phyloP scores from a whole-genome alignment of 1,140 invertebrate genomes.

The Zaprionus camerounensis region DNA sequence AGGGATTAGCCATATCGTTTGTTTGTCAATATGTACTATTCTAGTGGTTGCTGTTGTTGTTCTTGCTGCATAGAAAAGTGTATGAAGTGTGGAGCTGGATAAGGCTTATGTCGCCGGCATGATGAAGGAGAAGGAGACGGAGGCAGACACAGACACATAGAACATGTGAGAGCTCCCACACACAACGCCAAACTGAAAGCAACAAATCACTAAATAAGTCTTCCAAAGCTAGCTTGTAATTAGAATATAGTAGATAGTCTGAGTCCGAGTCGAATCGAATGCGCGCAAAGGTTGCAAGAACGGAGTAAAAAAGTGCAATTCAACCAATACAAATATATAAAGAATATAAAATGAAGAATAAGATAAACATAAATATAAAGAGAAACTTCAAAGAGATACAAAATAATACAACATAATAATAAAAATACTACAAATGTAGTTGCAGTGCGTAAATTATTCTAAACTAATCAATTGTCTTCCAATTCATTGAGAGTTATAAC shows the following conservation, averaged over 20 bases:
- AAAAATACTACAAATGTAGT: constrained; percentile 1
- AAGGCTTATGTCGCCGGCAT: not conserved
- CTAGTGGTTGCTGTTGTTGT: constrained; percentile 62
- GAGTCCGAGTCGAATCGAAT: constrained; percentile 41
- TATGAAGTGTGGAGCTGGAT: constrained; percentile 26
- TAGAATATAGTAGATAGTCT: constrained; percentile 55
- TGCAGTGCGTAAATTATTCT: not conserved
- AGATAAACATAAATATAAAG: not conserved
- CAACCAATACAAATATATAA: not conserved
- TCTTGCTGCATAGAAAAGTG: constrained; percentile 8
- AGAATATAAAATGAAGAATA: not conserved
- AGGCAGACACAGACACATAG: not conserved
- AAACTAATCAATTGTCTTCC: constrained; percentile 10
- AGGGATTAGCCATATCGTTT: constrained; percentile 51
- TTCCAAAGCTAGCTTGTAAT: constrained; percentile 74
- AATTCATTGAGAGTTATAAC: not conserved
- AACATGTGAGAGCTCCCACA: constrained; percentile 45
- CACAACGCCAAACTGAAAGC: constrained; percentile 53
- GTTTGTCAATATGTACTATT: constrained; percentile 30
- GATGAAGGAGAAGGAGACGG: not conserved
- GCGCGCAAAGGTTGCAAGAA: constrained; percentile 17
- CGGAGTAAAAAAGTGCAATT: constrained; percentile 37
- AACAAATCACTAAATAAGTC: constrained; percentile 84
- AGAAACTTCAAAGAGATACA: not conserved
- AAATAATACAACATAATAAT: constrained; percentile 1